A percentile compares a stretch with the other conserved stretches of the same genome.
phyloP scores from a whole-genome alignment of 2,113 vertebrate species.

The Larimichthys polyactis region DNA sequence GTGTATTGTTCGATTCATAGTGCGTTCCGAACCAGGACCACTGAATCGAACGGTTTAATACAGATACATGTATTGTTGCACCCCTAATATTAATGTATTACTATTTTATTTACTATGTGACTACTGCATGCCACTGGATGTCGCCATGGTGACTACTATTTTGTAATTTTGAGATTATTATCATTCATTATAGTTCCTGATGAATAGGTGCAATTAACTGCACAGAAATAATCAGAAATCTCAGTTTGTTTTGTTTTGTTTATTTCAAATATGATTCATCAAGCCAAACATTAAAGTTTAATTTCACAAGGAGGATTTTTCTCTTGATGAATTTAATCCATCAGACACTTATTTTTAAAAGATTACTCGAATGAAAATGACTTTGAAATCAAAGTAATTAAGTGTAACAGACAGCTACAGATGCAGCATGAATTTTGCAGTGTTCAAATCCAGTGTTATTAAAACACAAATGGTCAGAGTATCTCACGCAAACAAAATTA shows the following conservation, averaged over 20 bases:
- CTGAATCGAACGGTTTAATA: too few relatives aligned
- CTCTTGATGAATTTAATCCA: conserved; percentile 15
- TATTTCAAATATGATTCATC: conserved; percentile 11
- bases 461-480: not conserved
- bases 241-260: not conserved
- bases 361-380: conserved; percentile 20
- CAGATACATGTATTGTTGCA: too few relatives aligned
- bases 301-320: not conserved
- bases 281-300: not conserved
- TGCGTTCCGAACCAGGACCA: too few relatives aligned
- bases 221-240: not conserved
- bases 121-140: conserved; percentile 7
- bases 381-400: conserved; percentile 23
- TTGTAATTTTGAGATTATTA: not conserved
- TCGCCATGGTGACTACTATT: not conserved
- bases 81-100: not conserved
- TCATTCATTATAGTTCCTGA: conserved; percentile 14
- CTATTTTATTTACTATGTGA: not conserved
- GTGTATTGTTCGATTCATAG: too few relatives aligned
- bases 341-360: conserved; percentile 4
- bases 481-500: not conserved
- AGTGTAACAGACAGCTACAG: conserved; percentile 13
- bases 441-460: conserved; percentile 3
- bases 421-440: conserved; percentile 10
- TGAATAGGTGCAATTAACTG: not conserved